Evolutionary conservation across 2,797 vertebrate species (phyloP).

Genomic region (Discoglossus pictus): DNA sequence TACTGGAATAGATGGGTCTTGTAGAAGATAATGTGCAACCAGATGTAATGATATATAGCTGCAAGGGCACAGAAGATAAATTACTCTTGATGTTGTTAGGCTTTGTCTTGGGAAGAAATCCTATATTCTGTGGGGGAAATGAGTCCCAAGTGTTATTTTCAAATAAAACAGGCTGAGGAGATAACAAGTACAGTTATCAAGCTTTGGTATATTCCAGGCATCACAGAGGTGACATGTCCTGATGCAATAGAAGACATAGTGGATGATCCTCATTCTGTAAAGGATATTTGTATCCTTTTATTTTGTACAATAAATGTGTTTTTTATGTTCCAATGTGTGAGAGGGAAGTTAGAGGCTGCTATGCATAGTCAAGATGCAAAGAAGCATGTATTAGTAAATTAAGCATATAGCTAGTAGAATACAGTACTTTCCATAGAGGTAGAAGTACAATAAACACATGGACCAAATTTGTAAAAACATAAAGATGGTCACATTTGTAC

Average conservation of each 20-base stretch:
- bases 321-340: too few species aligned
- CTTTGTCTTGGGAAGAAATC: constrained; percentile 4
- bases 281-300: not conserved
- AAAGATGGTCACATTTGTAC: too few species aligned
- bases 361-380: too few species aligned
- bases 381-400: too few species aligned
- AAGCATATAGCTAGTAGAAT: too few species aligned
- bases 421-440: too few species aligned
- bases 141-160: not conserved
- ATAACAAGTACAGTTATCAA: constrained; percentile 5
- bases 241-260: not conserved
- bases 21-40: constrained; percentile 22
- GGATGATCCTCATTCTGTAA: not conserved
- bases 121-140: not conserved
- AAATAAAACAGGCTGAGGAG: constrained; percentile 14
- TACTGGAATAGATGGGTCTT: constrained; percentile 13
- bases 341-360: too few species aligned
- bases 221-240: not conserved
- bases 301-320: too few species aligned
- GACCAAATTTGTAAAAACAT: too few species aligned
- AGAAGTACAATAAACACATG: too few species aligned
- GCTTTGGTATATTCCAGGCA: not conserved
- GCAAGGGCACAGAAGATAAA: constrained; percentile 22
- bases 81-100: constrained; percentile 13
- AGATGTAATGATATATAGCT: constrained; percentile 17